Evolutionary conservation across 2,797 vertebrate species (phyloP).

Genomic region (Scolopax rusticola): DNA sequence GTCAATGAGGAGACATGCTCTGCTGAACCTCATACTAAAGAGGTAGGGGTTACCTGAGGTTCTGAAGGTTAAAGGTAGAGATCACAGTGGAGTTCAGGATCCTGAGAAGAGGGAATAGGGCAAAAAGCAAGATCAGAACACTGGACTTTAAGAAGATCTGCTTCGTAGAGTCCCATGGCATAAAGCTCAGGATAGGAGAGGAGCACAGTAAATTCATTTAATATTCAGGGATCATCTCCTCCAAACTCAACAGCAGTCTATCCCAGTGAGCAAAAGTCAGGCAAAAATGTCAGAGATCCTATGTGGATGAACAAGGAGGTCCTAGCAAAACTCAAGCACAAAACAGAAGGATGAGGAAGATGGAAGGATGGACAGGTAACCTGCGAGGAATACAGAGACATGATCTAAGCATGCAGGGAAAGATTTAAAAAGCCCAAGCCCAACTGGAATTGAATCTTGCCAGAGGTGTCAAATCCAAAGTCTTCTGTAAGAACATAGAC

Average conservation of each 20-base stretch:
- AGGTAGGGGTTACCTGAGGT: rapidly evolving
- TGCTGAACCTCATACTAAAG: neutral
- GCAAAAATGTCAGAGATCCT: neutral
- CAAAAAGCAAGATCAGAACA: neutral
- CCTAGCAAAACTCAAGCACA: neutral
- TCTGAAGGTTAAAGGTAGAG: neutral
- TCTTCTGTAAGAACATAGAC: neutral
- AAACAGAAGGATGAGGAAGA: neutral
- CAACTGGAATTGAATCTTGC: neutral
- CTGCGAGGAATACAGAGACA: neutral
- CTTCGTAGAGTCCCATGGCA: neutral
- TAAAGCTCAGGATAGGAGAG: neutral
- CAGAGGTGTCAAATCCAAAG: neutral
- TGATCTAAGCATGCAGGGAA: neutral
- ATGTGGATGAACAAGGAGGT: neutral
- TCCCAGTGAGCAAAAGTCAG: neutral
- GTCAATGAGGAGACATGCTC: neutral
- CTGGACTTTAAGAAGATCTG: neutral
- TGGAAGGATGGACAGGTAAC: neutral
- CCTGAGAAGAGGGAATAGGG: neutral
- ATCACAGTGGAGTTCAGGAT: neutral
- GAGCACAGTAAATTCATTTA: neutral
- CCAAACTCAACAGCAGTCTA: neutral
- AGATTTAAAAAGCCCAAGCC: neutral
- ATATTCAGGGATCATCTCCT: neutral